These are phyloP conservation scores for Brenthis hecate DNA, from an alignment of 2,888 invertebrate genomes.

Conservation along the genomic window DNA sequence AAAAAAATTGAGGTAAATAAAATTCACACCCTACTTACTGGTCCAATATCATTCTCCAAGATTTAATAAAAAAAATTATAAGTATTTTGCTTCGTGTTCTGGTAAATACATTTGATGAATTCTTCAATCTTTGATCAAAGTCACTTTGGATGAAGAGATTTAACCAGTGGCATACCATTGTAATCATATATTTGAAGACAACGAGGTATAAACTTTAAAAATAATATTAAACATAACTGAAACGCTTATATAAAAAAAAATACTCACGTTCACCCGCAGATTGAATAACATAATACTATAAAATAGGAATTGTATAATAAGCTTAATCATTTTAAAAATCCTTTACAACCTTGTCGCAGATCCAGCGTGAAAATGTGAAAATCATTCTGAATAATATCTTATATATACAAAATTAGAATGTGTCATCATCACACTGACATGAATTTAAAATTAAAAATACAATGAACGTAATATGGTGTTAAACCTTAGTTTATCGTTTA, in stretches of 20 bases:
- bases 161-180: too few relatives aligned
- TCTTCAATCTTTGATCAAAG: too few relatives aligned
- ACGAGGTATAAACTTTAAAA: not conserved
- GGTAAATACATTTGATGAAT: too few relatives aligned
- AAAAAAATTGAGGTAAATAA: too few relatives aligned
- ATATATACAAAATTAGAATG: constrained; percentile 41
- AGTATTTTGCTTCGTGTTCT: too few relatives aligned
- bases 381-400: constrained; percentile 46
- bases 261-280: constrained; percentile 24
- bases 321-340: constrained; percentile 41
- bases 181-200: too few relatives aligned
- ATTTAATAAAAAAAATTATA: too few relatives aligned
- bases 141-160: too few relatives aligned
- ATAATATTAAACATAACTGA: not conserved
- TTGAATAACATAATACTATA: constrained; percentile 17
- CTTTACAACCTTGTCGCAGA: constrained; percentile 22
- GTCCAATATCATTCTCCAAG: too few relatives aligned
- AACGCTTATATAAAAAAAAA: not conserved
- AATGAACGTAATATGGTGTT: constrained; percentile 10
- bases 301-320: constrained; percentile 14
- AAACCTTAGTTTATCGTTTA: not conserved
- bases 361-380: constrained; percentile 56
- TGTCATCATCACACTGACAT: constrained; percentile 33
- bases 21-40: too few relatives aligned
- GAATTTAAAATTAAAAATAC: constrained; percentile 10